Evolutionary conservation across 2,113 vertebrate species (phyloP).

Genomic region (Arizona elegans): DNA sequence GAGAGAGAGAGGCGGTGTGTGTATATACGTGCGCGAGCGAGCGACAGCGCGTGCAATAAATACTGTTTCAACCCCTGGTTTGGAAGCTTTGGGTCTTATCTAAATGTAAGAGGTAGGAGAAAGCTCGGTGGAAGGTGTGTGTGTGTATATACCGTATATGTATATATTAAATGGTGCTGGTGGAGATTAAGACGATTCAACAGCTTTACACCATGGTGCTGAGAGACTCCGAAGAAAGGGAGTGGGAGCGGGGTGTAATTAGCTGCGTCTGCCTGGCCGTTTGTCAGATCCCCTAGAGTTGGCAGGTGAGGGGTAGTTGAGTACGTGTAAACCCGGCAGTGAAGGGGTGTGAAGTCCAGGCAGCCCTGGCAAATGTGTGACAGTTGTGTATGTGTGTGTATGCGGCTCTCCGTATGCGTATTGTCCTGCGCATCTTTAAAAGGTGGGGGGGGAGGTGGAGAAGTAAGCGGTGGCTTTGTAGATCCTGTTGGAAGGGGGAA

Average conservation of each 20-base stretch:
- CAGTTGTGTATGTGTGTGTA: neutral
- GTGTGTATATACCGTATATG: neutral
- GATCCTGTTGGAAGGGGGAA: neutral
- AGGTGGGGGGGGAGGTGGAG: neutral
- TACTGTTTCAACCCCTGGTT: neutral
- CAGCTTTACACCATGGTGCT: neutral
- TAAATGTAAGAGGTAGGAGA: neutral
- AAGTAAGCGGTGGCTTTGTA: neutral
- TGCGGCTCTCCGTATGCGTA: neutral
- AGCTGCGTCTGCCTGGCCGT: neutral
- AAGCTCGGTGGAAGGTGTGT: neutral
- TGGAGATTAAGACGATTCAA: neutral
- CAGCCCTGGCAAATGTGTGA: neutral
- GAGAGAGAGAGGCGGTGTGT: too few relatives aligned
- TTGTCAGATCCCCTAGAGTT: neutral
- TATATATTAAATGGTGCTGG: neutral
- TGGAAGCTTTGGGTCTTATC: neutral
- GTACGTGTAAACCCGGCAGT: neutral
- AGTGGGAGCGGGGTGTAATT: neutral
- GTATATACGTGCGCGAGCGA: too few relatives aligned
- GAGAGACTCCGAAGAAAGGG: neutral
- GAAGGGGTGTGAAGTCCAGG: neutral
- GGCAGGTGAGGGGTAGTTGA: neutral
- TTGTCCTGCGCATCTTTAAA: constrained; percentile 9
- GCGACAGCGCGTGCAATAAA: neutral